Base-by-base conservation (phyloP, 2,797 vertebrate species). In the Holocentrus rufus region DNA sequence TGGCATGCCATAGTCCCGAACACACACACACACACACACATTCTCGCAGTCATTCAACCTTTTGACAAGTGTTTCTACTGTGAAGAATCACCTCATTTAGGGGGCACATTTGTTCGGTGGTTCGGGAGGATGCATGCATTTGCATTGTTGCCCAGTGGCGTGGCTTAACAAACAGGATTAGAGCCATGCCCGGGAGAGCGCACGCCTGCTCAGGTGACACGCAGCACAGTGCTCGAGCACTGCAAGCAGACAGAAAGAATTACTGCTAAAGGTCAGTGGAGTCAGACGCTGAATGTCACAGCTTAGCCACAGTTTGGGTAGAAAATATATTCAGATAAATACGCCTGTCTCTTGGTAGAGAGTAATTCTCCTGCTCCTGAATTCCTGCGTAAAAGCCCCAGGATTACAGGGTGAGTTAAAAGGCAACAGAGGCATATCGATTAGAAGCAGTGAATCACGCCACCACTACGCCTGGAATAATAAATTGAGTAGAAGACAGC, bases 81-180 rank as follows among this genome's bases (percentile, higher is more conserved):
- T 89, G 80, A 87, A 88, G 68, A 89, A 90, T 86, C 79, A 14
- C 63, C 74, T 88, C 76, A 80, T 88, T 87, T 87, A 77, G 72
- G 69, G 62, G 76, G 66, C 66, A 79, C 47, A 65, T 84, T 82
- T 70, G 56, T 47, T 53, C 23, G 74, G 55, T 84, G 79, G 62
- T 84, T 88, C 55, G 72, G 84, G 60, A 82, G 86, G 85, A 87
- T 81, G 83, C 79, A 59, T 74, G 78, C 62, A 63, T 89, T 90
- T 89, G 82, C 79, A 85, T 89, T 90, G 90, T 91, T 78, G 85
- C 89, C 84, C 84, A 80, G 85, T 74, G 80, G 86, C 85, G 71
- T 73, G 75, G 85, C 83, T 89, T 89, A 90, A 91, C 91, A 92
- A 93, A 93, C 86, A 86, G 93, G 92, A 94, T 94, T 93, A 93